phyloP scores from a whole-genome alignment of 35 echinoderm and acorn worm species.

The Apostichopus parvimensis region DNA sequence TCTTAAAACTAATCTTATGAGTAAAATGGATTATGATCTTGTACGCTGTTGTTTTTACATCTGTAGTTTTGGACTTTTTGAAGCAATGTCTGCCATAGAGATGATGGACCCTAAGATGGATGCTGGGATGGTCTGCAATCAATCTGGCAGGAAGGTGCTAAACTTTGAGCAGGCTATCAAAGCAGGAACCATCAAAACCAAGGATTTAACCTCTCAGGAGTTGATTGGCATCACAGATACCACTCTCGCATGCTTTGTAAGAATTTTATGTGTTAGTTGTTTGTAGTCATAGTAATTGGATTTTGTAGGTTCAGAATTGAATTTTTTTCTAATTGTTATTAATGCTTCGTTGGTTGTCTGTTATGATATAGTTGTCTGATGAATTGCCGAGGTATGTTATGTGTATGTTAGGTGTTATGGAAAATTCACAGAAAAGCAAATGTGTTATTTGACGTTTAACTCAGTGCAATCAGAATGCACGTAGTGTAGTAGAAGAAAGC shows the following conservation, averaged over 20 bases:
- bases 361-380: no score
- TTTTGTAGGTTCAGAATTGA: neutral
- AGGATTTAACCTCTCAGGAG: constrained; percentile 73
- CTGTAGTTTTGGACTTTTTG: constrained; percentile 95
- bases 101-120: constrained; percentile 99
- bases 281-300: neutral
- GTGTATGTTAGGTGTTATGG: no score
- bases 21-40: neutral
- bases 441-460: no score
- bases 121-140: constrained; percentile 95
- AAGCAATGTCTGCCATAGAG: constrained; percentile 99
- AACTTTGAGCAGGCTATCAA: constrained; percentile 89
- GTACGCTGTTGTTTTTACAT: constrained; percentile 5
- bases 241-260: constrained; percentile 92
- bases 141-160: constrained; percentile 80
- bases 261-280: constrained; percentile 23
- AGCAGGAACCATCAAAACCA: constrained; percentile 69
- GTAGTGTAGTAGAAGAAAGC: no score
- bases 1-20: neutral
- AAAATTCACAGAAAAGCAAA: no score
- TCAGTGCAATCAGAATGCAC: no score
- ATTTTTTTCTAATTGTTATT: no score
- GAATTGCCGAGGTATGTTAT: no score
- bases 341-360: no score
- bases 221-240: constrained; percentile 91